Base-by-base conservation (phyloP, 1,140 invertebrate species). In the Coelopa frigida region DNA sequence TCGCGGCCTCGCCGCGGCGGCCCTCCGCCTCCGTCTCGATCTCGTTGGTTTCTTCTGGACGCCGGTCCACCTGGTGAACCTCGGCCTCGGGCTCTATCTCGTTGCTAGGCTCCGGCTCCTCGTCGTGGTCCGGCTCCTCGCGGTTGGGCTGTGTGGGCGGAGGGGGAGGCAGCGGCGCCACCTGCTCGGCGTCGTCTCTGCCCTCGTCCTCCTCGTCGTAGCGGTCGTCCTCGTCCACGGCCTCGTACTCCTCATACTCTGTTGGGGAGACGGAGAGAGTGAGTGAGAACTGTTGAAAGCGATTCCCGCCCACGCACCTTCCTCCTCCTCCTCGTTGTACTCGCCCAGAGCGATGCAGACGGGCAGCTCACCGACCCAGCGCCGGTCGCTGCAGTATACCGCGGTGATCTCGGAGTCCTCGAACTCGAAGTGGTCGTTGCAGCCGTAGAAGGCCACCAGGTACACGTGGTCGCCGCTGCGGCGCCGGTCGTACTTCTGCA, bases 391-490 rank as follows among this genome's bases (percentile, higher is more conserved):
- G 47, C 79, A 81, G 54, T 73, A 81, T 46, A 81, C 67, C 33
- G 71, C 70, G 47, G 75, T 71, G 40, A 59, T 65, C n/a, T 69
- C 67, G 2, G 56, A 46, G 39, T 72, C 58, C 44, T 71, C 68
- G 23, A 81, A 64, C 11, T 70, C 65, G 51, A 70, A 79, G 14
- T 74, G 75, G 11, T 75, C 69, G 12, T 70, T 51, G 51, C 79
- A 80, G 27, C 68, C 60, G 44, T 78, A 80, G 46, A 76, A 60
- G 18, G 76, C 78, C 32, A 77, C 76, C n/a, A 75, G 62, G 47
- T 79, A 80, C 26, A 72, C 58, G 55, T 77, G 77, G 50, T 32
- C 54, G 4, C 53, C 61, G 1, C 39, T 54, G 12, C 58, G 54
- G 1, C 63, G 55, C 11, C 59, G 52, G 8, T 65, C 61, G 41